Base-by-base conservation (phyloP, 2,888 invertebrate species). In the Charanyca ferruginea region DNA sequence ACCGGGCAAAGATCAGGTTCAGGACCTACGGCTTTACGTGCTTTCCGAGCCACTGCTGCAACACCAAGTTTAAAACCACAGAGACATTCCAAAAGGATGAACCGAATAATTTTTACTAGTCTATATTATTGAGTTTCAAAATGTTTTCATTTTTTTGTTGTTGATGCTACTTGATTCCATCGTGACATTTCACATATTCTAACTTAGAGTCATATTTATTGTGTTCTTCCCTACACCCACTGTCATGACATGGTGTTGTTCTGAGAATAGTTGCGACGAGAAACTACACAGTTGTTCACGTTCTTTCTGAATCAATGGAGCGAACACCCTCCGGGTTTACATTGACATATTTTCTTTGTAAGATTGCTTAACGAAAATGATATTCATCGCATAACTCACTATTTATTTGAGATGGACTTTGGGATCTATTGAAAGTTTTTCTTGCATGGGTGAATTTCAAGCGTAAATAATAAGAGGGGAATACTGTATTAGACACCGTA, bases 391-490 rank as follows among this genome's bases (percentile, higher is more conserved):
- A 60, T 78, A 76, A 79, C 72, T 73, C 58, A 77, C 76, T 68
- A 75, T 79, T 79, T 81, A 67, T 80, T 77, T 68, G 62, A 62
- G 9, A 42, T 23, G 62, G 60, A 61, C 52, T 66, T 41, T 70
- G 61, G 59, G 62, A 72, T 65, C 18, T 54, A 48, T 67, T 62
- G 42, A 59, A 71, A 73, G 71, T 66, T 83, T 82, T 80, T 79
- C 81, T 82, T 73, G 57, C 62, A 65, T 74, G 73, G 13, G 38
- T 38, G 38, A 38, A 16, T 38, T 77, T 85, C 79, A 77, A 80
- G 80, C 79, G 83, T 85, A 82, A 84, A 82, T 84, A 82, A 77
- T 77, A 77, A 80, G 81, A 82, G 73, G 81, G 79, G 68, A 72
- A 69, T 68, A 73, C 32, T 32, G 32, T 32, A 32, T 32, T 32